These are phyloP conservation scores for Parauchenoglanis ngamensis DNA, from an alignment of 2,797 vertebrate species.

Conservation along the genomic window DNA sequence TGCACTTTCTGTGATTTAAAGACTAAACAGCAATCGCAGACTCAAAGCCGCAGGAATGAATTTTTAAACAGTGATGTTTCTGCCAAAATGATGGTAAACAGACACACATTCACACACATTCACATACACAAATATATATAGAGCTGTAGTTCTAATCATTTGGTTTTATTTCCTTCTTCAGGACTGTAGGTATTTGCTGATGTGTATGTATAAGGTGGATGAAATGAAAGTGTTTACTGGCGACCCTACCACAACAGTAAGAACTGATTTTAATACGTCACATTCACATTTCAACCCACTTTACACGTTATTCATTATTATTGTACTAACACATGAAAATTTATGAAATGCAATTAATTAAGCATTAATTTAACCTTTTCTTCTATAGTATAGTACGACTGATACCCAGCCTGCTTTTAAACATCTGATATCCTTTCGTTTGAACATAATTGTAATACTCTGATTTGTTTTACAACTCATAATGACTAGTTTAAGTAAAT, in stretches of 20 bases:
- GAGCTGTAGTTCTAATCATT: slow-evolving; percentile 4
- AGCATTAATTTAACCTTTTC: background rate
- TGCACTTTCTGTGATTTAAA: slow-evolving; percentile 56
- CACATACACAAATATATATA: background rate
- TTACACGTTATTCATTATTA: background rate
- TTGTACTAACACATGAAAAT: background rate
- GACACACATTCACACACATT: slow-evolving; percentile 2
- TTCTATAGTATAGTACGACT: background rate
- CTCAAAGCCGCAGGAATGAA: slow-evolving; percentile 27
- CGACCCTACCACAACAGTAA: slow-evolving; percentile 33
- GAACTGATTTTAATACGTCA: slow-evolving; percentile 2
- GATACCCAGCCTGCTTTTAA: background rate
- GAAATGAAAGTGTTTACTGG: background rate
- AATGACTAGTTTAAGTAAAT: no score
- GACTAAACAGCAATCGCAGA: slow-evolving; percentile 38
- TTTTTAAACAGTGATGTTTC: slow-evolving; percentile 50
- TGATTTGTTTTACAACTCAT: no score
- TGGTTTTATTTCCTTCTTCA: slow-evolving; percentile 21
- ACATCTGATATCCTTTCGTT: background rate
- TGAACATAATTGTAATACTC: no score
- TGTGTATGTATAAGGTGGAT: slow-evolving; percentile 37
- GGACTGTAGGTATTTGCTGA: slow-evolving; percentile 46
- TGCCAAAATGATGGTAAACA: slow-evolving; percentile 2
- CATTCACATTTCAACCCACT: background rate
- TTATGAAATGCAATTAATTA: no score